These are phyloP conservation scores for Chaitophorus viminalis DNA, from an alignment of 2,888 invertebrate species.

Conservation along the genomic window DNA sequence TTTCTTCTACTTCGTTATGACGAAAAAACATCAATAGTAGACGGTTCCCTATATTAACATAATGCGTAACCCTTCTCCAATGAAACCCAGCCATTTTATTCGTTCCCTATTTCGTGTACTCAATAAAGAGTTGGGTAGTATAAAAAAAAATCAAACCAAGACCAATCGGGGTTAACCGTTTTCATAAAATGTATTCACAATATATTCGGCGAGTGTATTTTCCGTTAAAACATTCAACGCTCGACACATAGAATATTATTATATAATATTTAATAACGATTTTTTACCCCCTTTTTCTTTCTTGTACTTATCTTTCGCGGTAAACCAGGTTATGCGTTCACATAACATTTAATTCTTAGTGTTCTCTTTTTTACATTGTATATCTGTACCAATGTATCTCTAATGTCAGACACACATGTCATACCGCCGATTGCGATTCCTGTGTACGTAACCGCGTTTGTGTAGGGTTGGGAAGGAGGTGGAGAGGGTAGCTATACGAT, in stretches of 20 bases:
- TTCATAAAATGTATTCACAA: slow-evolving; percentile 20
- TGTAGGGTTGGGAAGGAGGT: not conserved
- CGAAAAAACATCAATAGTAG: slow-evolving; percentile 13
- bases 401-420: slow-evolving; percentile 56
- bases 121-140: not conserved
- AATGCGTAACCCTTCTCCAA: slow-evolving; percentile 38
- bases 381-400: slow-evolving; percentile 51
- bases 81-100: slow-evolving; percentile 39
- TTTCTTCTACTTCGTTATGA: slow-evolving; percentile 7
- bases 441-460: not conserved
- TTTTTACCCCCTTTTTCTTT: slow-evolving; percentile 39
- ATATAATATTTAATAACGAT: slow-evolving; percentile 11
- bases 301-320: slow-evolving; percentile 52
- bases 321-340: slow-evolving; percentile 44
- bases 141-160: slow-evolving; percentile 25
- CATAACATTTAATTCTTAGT: slow-evolving; percentile 36
- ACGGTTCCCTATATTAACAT: slow-evolving; percentile 30
- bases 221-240: slow-evolving; percentile 48
- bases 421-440: slow-evolving; percentile 59
- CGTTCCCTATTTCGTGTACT: slow-evolving; percentile 25
- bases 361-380: slow-evolving; percentile 23
- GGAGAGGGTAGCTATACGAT: slow-evolving; percentile 26
- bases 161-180: slow-evolving; percentile 53
- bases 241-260: not conserved
- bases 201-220: slow-evolving; percentile 6